Conservation (phyloP, 2,888 invertebrate species). For the Cataglyphis cursor region DNA sequence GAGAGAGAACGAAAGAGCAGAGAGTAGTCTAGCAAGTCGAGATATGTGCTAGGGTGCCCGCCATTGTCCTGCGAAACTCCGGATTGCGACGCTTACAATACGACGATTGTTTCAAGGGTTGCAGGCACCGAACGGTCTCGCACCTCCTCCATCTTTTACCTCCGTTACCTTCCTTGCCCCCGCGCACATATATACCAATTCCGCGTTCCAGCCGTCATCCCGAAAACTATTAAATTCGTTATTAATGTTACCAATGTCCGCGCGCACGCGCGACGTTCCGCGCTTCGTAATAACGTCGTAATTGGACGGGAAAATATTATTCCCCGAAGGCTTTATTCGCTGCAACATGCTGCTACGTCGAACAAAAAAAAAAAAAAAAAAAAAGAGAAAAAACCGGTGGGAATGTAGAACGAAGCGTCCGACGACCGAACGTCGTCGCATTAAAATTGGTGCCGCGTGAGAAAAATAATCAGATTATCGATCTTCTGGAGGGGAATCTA, state of each 20-base stretch:
- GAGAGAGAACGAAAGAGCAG: conserved; percentile 41
- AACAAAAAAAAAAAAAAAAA: conserved; percentile 35
- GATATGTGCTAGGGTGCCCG: conserved; percentile 79
- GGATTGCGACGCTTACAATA: conserved; percentile 84
- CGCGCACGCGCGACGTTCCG: conserved; percentile 38
- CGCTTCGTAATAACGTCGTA: conserved; percentile 74
- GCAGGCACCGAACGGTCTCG: conserved; percentile 77
- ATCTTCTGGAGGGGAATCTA: conserved; percentile 16
- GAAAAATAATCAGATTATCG: conserved; percentile 45
- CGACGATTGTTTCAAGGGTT: conserved; percentile 84
- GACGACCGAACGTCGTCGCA: conserved; percentile 31
- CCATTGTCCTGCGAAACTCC: conserved; percentile 82
- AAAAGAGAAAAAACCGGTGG: background rate
- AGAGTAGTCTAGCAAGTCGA: conserved; percentile 75
- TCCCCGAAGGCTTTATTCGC: conserved; percentile 66
- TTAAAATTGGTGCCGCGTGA: conserved; percentile 35
- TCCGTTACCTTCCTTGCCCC: conserved; percentile 56
- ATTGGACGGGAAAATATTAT: conserved; percentile 78
- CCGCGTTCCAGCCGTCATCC: conserved; percentile 60
- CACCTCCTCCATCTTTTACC: conserved; percentile 74
- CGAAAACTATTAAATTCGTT: conserved; percentile 83
- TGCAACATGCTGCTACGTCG: conserved; percentile 5
- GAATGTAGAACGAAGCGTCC: conserved; percentile 29
- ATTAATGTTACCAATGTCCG: conserved; percentile 77
- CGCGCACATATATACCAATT: conserved; percentile 42